Evolutionary conservation across 2,797 vertebrate species (phyloP).

Genomic region (Oreortyx pictus): DNA sequence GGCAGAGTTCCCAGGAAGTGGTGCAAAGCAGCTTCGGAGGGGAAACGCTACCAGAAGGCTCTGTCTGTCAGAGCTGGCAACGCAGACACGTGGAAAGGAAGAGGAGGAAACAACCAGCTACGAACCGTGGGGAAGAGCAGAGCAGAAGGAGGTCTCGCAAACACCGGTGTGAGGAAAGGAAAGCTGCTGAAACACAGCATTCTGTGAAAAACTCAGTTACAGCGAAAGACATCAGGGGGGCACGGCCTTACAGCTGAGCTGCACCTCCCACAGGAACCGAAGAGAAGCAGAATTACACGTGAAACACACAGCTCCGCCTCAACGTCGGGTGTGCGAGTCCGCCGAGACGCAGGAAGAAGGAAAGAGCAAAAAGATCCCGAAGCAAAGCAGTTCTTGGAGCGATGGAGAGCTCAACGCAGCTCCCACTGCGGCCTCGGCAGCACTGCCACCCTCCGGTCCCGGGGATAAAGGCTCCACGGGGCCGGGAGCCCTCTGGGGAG

Average conservation of each 20-base stretch:
- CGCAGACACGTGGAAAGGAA: neutral
- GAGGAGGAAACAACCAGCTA: neutral
- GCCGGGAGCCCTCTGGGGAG: neutral
- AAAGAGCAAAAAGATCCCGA: neutral
- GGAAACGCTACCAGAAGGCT: neutral
- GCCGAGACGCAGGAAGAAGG: accelerated
- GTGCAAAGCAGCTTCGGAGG: neutral
- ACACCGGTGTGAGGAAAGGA: neutral
- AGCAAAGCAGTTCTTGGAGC: accelerated
- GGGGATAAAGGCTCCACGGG: accelerated
- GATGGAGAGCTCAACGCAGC: neutral
- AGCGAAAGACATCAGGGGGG: neutral
- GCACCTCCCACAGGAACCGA: neutral
- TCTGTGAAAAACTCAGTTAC: neutral
- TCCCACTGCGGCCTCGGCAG: neutral
- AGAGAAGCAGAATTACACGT: neutral
- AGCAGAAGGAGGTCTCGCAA: neutral
- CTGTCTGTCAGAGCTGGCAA: neutral
- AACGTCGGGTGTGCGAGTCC: neutral
- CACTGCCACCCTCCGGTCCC: constrained; percentile 42
- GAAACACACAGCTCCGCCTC: neutral
- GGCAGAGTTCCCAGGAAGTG: neutral
- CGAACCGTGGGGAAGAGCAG: accelerated
- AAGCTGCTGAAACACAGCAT: neutral
- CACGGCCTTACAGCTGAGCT: neutral